phyloP scores from a whole-genome alignment of 2,888 invertebrate genomes.

The Epiblema foenella region DNA sequence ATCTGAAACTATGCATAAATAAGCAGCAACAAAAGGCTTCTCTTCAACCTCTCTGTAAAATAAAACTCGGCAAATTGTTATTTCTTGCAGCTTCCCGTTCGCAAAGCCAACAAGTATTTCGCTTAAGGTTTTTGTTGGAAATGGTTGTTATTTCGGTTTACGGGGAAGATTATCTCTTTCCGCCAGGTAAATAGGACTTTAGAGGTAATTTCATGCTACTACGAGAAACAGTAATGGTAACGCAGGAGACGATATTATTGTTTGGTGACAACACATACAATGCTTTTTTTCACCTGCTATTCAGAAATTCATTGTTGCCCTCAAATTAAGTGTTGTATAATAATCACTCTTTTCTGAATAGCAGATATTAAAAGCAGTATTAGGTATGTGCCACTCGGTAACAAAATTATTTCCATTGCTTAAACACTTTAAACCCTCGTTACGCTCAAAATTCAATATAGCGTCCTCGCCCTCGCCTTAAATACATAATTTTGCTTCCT shows the following conservation, averaged over 20 bases:
- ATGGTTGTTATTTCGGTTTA: conserved; percentile 52
- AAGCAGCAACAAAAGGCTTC: conserved; percentile 67
- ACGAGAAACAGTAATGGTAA: conserved; percentile 7
- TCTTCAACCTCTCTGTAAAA: conserved; percentile 60
- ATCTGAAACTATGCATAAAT: conserved; percentile 81
- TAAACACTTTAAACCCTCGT: no score
- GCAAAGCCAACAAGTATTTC: conserved; percentile 44
- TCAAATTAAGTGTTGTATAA: no score
- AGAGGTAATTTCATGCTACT: conserved; percentile 37
- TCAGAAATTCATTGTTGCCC: no score
- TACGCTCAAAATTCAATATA: no score
- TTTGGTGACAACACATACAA: conserved; percentile 2
- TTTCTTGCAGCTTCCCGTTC: conserved; percentile 42
- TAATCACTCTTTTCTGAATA: no score
- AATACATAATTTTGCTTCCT: no score
- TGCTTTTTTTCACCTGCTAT: no score
- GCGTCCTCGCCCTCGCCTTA: no score
- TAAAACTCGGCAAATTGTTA: conserved; percentile 55
- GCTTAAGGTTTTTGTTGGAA: conserved; percentile 49
- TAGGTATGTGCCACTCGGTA: no score
- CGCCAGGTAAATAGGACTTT: conserved; percentile 36
- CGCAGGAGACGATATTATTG: conserved; percentile 1
- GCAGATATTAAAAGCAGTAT: no score
- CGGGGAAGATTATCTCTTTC: conserved; percentile 46
- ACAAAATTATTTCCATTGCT: no score